A percentile compares a stretch with the other conserved stretches of the same genome.
These are phyloP conservation scores for Dasysyrphus albostriatus DNA, from an alignment of 2,888 invertebrate genomes.

Conservation along the genomic window DNA sequence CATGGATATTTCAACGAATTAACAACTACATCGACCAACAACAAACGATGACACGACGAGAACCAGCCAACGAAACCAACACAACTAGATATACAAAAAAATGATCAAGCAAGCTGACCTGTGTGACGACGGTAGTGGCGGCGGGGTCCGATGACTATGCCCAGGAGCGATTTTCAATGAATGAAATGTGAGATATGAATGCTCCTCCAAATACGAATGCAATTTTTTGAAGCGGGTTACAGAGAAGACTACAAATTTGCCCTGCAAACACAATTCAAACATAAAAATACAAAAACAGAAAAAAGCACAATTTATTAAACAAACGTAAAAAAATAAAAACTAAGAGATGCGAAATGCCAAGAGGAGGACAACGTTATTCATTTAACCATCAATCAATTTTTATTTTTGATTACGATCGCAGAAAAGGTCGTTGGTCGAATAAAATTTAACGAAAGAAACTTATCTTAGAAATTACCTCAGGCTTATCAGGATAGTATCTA, in stretches of 20 bases:
- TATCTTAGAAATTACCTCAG: conserved; percentile 27
- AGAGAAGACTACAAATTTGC: conserved; percentile 48
- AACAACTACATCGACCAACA: conserved; percentile 59
- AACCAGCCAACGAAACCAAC: conserved; percentile 30
- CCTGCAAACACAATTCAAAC: conserved; percentile 60
- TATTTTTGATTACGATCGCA: conserved; percentile 50
- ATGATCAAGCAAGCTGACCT: conserved; percentile 39
- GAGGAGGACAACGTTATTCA: conserved; percentile 40
- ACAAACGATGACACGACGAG: conserved; percentile 63
- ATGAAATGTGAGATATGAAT: conserved; percentile 74
- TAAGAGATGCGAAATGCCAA: conserved; percentile 24
- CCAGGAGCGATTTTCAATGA: conserved; percentile 72
- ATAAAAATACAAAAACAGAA: conserved; percentile 32
- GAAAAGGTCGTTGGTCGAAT: conserved; percentile 61
- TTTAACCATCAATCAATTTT: conserved; percentile 54
- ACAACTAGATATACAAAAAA: conserved; percentile 45
- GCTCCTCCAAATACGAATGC: conserved; percentile 58
- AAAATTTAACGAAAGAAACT: conserved; percentile 16
- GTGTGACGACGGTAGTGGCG: neutral
- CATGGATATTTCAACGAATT: conserved; percentile 65
- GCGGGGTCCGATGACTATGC: conserved; percentile 63
- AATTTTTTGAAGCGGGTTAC: conserved; percentile 49
- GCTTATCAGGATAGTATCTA: neutral
- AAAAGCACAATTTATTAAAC: conserved; percentile 25
- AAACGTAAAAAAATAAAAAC: neutral